Percentiles rank a stretch among this genome's conserved stretches.
Evolutionary conservation across 2,797 vertebrate genomes (phyloP).

Genomic region (Trematomus bernacchii): DNA sequence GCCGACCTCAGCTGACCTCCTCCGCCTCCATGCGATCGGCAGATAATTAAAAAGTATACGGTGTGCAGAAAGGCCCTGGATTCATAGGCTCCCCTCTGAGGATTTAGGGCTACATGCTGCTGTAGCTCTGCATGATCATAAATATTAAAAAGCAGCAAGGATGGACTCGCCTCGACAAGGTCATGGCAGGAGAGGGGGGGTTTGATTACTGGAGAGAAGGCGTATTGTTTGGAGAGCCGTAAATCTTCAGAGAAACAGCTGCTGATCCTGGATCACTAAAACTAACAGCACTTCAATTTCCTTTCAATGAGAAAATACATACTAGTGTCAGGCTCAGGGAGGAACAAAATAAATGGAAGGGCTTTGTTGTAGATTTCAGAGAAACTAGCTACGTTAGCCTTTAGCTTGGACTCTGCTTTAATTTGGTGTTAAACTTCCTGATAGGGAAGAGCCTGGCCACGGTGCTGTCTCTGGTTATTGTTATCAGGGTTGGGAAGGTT

Average conservation of each 20-base stretch:
- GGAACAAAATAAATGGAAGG: no score
- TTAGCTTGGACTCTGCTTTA: no score
- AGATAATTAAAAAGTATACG: constrained; percentile 51
- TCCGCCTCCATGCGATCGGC: neutral
- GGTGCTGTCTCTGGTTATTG: no score
- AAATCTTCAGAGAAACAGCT: neutral
- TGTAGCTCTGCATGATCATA: constrained; percentile 29
- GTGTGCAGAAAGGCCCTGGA: neutral
- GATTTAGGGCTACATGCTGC: constrained; percentile 9
- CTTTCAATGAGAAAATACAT: neutral
- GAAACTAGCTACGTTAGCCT: no score
- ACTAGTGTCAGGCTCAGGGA: neutral
- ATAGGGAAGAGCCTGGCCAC: no score
- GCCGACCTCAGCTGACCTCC: constrained; percentile 17
- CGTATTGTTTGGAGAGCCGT: neutral
- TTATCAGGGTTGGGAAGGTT: no score
- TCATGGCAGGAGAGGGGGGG: neutral
- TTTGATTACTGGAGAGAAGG: neutral
- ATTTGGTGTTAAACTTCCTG: no score
- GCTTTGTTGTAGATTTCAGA: no score
- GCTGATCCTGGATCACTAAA: constrained; percentile 12
- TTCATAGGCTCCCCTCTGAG: constrained; percentile 12
- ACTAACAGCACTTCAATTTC: neutral
- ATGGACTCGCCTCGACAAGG: constrained; percentile 23
- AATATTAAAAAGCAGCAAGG: constrained; percentile 34